Evolutionary conservation across 2,113 vertebrate species (phyloP).

Genomic region (Ciconia stormi): DNA sequence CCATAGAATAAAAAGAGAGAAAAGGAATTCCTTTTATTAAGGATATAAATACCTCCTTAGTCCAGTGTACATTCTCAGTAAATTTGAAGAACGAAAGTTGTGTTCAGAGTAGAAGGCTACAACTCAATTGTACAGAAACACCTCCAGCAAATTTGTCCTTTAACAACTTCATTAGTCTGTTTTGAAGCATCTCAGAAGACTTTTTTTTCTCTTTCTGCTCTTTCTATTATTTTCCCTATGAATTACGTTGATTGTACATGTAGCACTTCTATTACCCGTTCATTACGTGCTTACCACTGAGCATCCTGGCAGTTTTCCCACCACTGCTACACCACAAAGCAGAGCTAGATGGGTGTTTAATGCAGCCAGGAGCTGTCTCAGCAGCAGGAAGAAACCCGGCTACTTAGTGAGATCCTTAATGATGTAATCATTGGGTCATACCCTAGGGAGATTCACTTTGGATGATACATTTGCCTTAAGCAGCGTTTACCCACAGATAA

Average conservation of each 20-base stretch:
- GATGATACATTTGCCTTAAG: background rate
- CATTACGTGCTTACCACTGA: background rate
- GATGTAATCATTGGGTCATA: background rate
- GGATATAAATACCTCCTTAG: background rate
- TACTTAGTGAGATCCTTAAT: background rate
- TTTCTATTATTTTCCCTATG: background rate
- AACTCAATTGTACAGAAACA: background rate
- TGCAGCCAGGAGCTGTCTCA: background rate
- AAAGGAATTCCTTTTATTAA: background rate
- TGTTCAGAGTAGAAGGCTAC: background rate
- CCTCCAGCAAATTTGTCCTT: background rate
- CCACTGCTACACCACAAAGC: background rate
- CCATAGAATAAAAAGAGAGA: background rate
- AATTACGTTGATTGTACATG: background rate
- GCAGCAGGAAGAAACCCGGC: background rate
- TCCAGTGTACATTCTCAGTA: background rate
- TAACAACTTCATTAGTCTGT: background rate
- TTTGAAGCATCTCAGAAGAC: background rate
- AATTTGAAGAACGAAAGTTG: background rate
- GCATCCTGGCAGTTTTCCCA: background rate
- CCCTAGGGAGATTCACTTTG: background rate
- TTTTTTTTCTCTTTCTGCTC: background rate
- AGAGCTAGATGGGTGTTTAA: background rate
- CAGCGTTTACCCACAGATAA: background rate
- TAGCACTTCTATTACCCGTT: background rate